These are phyloP conservation scores for Autographa gamma DNA, from an alignment of 2,888 invertebrate species.

Conservation along the genomic window DNA sequence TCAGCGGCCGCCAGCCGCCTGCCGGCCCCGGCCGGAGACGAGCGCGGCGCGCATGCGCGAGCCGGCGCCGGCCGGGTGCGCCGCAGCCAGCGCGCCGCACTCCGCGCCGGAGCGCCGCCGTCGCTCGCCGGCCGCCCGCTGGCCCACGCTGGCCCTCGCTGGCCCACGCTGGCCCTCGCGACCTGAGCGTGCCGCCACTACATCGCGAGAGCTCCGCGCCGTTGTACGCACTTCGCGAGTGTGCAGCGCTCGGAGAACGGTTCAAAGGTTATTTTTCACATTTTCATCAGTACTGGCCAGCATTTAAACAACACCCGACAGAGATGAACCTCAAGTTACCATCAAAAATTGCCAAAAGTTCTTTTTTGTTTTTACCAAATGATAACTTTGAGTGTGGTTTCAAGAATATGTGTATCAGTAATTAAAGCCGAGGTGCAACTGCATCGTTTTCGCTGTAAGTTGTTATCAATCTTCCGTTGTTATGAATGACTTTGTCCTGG, in stretches of 20 bases:
- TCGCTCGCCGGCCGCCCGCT: constrained; percentile 24
- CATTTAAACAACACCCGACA: background rate
- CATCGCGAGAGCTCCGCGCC: constrained; percentile 10
- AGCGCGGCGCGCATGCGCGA: constrained; percentile 16
- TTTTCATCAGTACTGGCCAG: background rate
- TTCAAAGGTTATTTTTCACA: background rate
- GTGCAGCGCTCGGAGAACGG: background rate
- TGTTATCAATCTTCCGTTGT: background rate
- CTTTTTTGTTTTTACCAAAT: background rate
- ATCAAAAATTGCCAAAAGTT: background rate
- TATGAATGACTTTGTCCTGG: background rate
- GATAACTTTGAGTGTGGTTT: background rate
- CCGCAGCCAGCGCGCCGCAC: constrained; percentile 36
- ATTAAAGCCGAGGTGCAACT: constrained; percentile 5
- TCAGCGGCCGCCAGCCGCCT: constrained; percentile 22
- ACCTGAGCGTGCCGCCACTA: constrained; percentile 8
- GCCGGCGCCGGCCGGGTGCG: constrained; percentile 27
- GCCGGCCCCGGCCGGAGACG: constrained; percentile 10
- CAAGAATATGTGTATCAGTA: constrained; percentile 18
- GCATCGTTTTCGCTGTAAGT: constrained; percentile 34
- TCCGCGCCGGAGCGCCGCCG: constrained; percentile 36
- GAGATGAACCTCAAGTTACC: background rate
- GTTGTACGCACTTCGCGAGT: background rate
- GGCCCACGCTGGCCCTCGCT: constrained; percentile 28
- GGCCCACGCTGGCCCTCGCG: constrained; percentile 5